Base-by-base conservation (phyloP, 1,140 invertebrate genomes). In the Lutraria rhynchaena region DNA sequence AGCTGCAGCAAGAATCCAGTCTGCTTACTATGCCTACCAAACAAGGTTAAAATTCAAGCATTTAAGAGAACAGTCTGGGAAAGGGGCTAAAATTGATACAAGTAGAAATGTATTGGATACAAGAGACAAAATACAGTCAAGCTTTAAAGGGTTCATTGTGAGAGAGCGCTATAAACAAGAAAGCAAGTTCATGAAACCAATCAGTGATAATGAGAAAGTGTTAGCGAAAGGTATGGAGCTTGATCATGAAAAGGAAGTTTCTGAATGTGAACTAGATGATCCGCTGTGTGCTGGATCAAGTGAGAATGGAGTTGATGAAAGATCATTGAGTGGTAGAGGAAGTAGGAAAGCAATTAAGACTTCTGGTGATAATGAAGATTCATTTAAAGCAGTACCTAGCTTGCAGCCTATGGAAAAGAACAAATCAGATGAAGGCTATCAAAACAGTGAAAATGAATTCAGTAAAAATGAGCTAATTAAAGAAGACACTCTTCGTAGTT, bases 1-100 rank as follows among this genome's bases (percentile, higher is more conserved):
- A 24, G 35, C 77, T 35, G 77, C 77, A 49, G 51, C 57, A 27
- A 69, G 33, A 35, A 71, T 81, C 13, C 77, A 81, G 44, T 17
- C 77, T 49, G 55, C 27, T 33, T 60, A 58, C 24, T 51, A 63
- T 60, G 65, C 55, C 3, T 81, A 61, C 53, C 51, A 51, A 71
- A 61, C 67, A 7, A 81, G 77, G 70, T 44, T 27, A 63, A 9
- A 13, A 4, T 49, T 51, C 19, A 13, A 57, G 4, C 13, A 11
- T 19, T 37, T 71, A 53, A 27, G n/a, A 11, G 41, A 22, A 3
- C 4, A 65, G n/a, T 19, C 13, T 22, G 35, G 29, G 19, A 58
- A 37, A 17, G 1, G 11, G 22, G 9, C 5, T 70, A 29, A 53
- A 44, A 27, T 27, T 31, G 70, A 58, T 5, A 57, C 57, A 35